Base-by-base conservation (phyloP, 2,113 vertebrate species). In the Pelvicachromis taeniatus region DNA sequence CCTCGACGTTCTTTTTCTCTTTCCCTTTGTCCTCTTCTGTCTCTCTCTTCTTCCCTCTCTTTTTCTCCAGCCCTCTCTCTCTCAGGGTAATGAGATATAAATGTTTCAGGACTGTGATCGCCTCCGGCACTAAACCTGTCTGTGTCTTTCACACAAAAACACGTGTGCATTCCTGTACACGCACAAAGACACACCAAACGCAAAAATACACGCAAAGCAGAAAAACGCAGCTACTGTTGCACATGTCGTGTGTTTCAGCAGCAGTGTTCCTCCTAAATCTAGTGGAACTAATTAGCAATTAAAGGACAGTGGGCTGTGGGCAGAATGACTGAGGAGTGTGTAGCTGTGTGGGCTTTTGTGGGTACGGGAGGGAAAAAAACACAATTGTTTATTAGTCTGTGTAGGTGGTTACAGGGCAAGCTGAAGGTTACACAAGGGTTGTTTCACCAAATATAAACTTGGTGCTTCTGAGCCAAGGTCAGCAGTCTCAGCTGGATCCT, bases 31-130 rank as follows among this genome's bases (percentile, higher is more conserved):
- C 42, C 4, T 33, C 26, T 42, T 21, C 23, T 70, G 2, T 45
- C 13, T 61, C 35, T 70, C 42, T 35, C 8, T 33, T 52, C 38
- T 19, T 35, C 33, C 52, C n/a, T 75, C 42, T 19, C 33, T 50
- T n/a, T 38, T 4, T 50, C 26, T 48, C 12, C 70, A 50, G 42
- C 21, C 61, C 78, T 86, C 86, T 87, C 26, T 26, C 81, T 91
- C 80, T 92, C 78, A 73, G 83, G 79, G 81, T 94, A 93, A 93
- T 92, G 90, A 89, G 84, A 93, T 91, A 93, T 95, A 95, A 93
- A 95, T 94, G 92, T 94, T 94, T 91, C 86, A 92, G 87, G 70
- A 89, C 89, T 87, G 78, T 45, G 88, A 90, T 87, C 19, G 89
- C 91, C 92, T 83, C 61, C 29, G 11, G 92, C 90, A 82, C 55